These are phyloP conservation scores for Circaetus gallicus DNA, from an alignment of 2,113 vertebrate species.

Conservation along the genomic window DNA sequence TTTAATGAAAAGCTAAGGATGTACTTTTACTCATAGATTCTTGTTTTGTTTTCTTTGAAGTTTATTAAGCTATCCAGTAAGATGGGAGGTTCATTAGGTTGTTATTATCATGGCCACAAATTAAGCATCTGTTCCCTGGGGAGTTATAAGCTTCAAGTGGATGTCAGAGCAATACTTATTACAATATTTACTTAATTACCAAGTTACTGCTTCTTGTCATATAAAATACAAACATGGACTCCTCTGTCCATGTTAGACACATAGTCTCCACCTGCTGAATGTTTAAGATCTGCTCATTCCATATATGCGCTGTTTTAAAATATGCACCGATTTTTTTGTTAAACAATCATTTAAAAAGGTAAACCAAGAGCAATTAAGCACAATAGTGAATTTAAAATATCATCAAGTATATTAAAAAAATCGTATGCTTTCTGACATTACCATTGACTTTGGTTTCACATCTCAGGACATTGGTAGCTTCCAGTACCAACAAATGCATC, in stretches of 20 bases:
- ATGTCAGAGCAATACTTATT: conserved; percentile 83
- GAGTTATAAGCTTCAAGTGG: conserved; percentile 80
- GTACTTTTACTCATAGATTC: conserved; percentile 85
- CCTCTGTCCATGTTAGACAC: background rate
- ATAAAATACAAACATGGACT: conserved; percentile 52
- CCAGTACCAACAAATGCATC: background rate
- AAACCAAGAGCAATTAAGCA: background rate
- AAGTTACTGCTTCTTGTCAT: conserved; percentile 62
- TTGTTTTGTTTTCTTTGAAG: conserved; percentile 92
- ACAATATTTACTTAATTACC: conserved; percentile 88
- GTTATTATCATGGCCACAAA: conserved; percentile 87
- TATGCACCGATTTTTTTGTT: background rate
- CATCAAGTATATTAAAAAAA: background rate
- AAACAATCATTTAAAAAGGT: background rate
- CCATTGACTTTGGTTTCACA: background rate
- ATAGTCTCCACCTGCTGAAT: background rate
- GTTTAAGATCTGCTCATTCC: background rate
- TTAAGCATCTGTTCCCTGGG: conserved; percentile 88
- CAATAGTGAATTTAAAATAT: background rate
- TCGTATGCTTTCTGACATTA: background rate
- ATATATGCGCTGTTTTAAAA: background rate
- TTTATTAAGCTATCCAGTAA: conserved; percentile 82
- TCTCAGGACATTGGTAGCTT: background rate
- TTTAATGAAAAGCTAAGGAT: conserved; percentile 86
- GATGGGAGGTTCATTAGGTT: conserved; percentile 86